phyloP scores from a whole-genome alignment of 2,113 vertebrate species.

The Phalacrocorax brasilianus region DNA sequence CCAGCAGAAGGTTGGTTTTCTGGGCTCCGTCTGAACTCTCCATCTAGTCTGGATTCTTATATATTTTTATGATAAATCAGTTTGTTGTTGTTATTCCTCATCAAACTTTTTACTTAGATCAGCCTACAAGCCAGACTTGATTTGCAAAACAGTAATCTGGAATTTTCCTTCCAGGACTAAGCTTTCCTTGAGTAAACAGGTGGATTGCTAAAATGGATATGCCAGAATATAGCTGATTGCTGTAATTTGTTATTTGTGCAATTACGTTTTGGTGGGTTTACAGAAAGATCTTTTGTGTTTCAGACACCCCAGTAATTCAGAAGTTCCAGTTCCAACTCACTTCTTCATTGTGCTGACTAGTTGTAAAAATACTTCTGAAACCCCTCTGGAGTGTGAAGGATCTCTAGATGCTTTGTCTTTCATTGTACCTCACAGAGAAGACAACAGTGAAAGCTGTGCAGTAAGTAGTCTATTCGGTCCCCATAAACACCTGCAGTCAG shows the following conservation, averaged over 20 bases:
- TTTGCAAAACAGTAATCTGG: neutral
- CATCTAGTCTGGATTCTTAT: neutral
- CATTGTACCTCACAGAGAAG: conserved; percentile 87
- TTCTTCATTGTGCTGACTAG: conserved; percentile 90
- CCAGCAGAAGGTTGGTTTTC: neutral
- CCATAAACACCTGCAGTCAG: neutral
- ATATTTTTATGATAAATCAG: neutral
- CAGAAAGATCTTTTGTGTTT: neutral
- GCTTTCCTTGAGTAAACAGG: neutral
- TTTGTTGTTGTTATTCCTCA: neutral
- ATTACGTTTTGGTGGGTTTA: neutral
- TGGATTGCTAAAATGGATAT: neutral
- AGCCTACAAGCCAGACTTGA: neutral
- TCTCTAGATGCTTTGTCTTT: conserved; percentile 81
- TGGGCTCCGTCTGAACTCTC: neutral
- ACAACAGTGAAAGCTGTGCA: conserved; percentile 86
- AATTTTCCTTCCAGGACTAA: neutral
- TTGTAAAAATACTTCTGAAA: conserved; percentile 78
- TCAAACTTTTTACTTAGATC: neutral
- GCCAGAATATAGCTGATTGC: neutral
- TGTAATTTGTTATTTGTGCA: neutral
- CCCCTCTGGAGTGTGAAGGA: conserved; percentile 73
- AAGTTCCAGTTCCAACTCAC: conserved; percentile 84
- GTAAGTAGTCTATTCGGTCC: conserved; percentile 75
- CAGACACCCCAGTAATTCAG: conserved; percentile 49